These are phyloP conservation scores for Phacellophora camtschatica DNA, from an alignment of 30 jellyfish, hydroid and myxozoan species.

Conservation along the genomic window DNA sequence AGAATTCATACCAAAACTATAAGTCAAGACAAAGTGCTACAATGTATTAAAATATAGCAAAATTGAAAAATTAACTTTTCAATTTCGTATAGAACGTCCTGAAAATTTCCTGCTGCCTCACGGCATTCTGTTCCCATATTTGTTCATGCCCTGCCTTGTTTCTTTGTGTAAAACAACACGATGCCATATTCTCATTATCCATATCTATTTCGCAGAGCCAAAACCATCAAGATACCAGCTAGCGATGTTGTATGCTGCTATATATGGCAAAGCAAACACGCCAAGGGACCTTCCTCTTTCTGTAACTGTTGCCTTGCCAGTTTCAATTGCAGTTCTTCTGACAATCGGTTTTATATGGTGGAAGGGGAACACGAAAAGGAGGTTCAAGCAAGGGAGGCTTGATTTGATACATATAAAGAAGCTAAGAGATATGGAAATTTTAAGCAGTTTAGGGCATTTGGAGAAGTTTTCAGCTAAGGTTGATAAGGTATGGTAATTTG, in stretches of 20 bases:
- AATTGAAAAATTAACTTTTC: too few relatives aligned
- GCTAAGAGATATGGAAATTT: constrained; percentile 49
- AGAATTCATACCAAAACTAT: too few relatives aligned
- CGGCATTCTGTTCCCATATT: not conserved
- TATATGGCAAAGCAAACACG: constrained; percentile 11
- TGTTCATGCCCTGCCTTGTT: not conserved
- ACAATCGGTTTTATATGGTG: constrained; percentile 72
- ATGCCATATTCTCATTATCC: not conserved
- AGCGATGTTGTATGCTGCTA: constrained; percentile 58
- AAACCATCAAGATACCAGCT: constrained; percentile 47
- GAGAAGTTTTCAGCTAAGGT: constrained; percentile 36
- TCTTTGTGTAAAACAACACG: not conserved
- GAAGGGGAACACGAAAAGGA: constrained; percentile 29
- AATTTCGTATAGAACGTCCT: too few relatives aligned
- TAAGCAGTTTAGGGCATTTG: constrained; percentile 67
- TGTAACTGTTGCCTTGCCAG: constrained; percentile 52
- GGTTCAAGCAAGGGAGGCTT: constrained; percentile 10
- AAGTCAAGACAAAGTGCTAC: too few relatives aligned
- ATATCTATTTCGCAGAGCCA: constrained; percentile 22
- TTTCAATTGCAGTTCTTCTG: constrained; percentile 8
- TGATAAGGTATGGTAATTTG: too few relatives aligned
- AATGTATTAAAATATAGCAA: too few relatives aligned
- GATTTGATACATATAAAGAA: constrained; percentile 39
- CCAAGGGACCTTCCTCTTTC: constrained; percentile 34
- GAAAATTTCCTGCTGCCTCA: not conserved